These are phyloP conservation scores for Bombylius discolor DNA, from an alignment of 2,888 invertebrate genomes.

Conservation along the genomic window DNA sequence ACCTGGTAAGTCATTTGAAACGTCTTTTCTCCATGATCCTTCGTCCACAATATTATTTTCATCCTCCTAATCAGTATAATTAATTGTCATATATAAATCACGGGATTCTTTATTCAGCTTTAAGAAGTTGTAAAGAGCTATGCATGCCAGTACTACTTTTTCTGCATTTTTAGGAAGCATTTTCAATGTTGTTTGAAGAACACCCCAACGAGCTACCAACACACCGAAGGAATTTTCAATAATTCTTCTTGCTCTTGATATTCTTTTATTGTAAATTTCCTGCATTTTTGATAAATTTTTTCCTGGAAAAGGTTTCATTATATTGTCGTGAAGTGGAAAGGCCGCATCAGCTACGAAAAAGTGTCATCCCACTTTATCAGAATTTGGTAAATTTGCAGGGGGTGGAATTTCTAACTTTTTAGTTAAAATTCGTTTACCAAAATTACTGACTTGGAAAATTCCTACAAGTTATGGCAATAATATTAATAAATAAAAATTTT, in stretches of 20 bases:
- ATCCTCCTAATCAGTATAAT: slow-evolving; percentile 1
- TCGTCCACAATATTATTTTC: not conserved
- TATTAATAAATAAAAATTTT: not conserved
- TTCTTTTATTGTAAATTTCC: slow-evolving; percentile 4
- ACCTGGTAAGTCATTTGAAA: too few relatives aligned
- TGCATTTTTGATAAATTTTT: not conserved
- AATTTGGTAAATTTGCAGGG: not conserved
- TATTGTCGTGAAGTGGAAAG: slow-evolving; percentile 4
- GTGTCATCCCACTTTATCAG: not conserved
- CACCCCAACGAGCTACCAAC: slow-evolving; percentile 10
- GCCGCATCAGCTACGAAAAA: slow-evolving; percentile 8
- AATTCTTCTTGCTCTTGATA: slow-evolving; percentile 4
- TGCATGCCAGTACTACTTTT: slow-evolving; percentile 7
- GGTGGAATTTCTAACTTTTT: not conserved
- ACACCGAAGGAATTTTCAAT: slow-evolving; percentile 8
- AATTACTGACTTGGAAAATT: not conserved
- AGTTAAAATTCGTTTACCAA: not conserved
- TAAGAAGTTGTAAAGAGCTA: slow-evolving; percentile 11
- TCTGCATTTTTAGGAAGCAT: slow-evolving; percentile 8
- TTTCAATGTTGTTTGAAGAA: slow-evolving; percentile 6
- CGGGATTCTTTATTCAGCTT: not conserved
- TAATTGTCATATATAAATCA: not conserved
- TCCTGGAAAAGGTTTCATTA: slow-evolving; percentile 9
- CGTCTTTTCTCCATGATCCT: not conserved
- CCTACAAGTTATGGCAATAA: not conserved